A percentile compares a stretch with the other conserved stretches of the same genome.
phyloP scores from a whole-genome alignment of 2,797 vertebrate species.

The Meriones psammophilus region DNA sequence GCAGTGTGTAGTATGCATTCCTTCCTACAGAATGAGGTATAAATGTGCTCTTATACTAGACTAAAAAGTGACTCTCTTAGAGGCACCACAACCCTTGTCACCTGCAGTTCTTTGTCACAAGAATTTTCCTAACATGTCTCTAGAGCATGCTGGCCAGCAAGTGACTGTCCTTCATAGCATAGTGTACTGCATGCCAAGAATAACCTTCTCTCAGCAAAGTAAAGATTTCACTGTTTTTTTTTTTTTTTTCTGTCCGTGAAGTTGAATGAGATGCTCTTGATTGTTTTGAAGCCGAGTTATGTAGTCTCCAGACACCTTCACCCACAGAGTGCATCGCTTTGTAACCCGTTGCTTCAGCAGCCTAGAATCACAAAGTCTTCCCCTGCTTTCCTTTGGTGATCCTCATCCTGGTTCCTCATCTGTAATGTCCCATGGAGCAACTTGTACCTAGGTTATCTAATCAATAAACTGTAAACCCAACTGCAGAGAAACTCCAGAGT shows the following conservation, averaged over 20 bases:
- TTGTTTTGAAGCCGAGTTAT: slow-evolving; percentile 9
- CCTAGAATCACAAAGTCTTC: neutral
- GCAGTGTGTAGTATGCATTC: neutral
- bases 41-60: neutral
- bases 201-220: neutral
- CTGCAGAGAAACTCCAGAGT: neutral
- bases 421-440: slow-evolving; percentile 24
- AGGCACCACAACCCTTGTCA: neutral
- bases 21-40: neutral
- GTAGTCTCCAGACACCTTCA: neutral
- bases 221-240: neutral
- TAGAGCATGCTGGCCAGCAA: neutral
- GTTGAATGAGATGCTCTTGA: slow-evolving; percentile 35
- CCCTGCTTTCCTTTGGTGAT: neutral
- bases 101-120: neutral
- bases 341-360: neutral
- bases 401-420: neutral
- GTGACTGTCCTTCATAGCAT: neutral
- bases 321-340: neutral
- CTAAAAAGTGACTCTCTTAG: neutral
- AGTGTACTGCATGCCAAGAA: neutral
- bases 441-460: neutral
- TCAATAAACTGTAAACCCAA: neutral
- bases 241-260: neutral
- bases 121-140: neutral